Evolutionary conservation across 2,113 vertebrate genomes (phyloP).

Genomic region (Rhea americana): DNA sequence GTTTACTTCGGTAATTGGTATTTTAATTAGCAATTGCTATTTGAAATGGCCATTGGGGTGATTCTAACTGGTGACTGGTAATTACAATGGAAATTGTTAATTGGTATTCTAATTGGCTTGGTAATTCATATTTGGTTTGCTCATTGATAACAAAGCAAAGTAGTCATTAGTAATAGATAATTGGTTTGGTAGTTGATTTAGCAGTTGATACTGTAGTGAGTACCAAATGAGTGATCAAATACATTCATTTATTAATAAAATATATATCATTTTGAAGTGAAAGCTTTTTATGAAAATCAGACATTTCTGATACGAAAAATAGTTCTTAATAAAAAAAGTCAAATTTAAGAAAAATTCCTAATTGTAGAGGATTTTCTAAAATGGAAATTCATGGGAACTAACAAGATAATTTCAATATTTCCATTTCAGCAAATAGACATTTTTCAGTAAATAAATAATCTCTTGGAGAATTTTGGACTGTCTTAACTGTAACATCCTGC

Average conservation of each 20-base stretch:
- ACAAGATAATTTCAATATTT: background rate
- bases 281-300: background rate
- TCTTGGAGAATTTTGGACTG: background rate
- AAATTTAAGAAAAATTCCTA: background rate
- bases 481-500: background rate
- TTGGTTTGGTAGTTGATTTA: slow-evolving; percentile 61
- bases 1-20: slow-evolving; percentile 60
- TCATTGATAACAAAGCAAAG: slow-evolving; percentile 24
- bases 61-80: slow-evolving; percentile 46
- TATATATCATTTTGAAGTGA: background rate
- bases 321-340: background rate
- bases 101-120: slow-evolving; percentile 59
- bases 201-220: background rate
- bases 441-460: background rate
- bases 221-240: background rate
- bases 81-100: slow-evolving; percentile 63
- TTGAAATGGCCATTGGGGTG: slow-evolving; percentile 57
- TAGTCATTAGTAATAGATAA: slow-evolving; percentile 56
- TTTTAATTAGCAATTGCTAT: slow-evolving; percentile 61
- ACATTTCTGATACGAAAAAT: background rate
- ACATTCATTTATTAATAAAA: background rate
- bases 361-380: background rate
- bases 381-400: background rate
- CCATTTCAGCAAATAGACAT: background rate
- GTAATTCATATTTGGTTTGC: slow-evolving; percentile 61